Percentiles rank a stretch among this genome's conserved stretches.
Conservation (phyloP, 2,797 vertebrate genomes). For the Ispidina picta region DNA sequence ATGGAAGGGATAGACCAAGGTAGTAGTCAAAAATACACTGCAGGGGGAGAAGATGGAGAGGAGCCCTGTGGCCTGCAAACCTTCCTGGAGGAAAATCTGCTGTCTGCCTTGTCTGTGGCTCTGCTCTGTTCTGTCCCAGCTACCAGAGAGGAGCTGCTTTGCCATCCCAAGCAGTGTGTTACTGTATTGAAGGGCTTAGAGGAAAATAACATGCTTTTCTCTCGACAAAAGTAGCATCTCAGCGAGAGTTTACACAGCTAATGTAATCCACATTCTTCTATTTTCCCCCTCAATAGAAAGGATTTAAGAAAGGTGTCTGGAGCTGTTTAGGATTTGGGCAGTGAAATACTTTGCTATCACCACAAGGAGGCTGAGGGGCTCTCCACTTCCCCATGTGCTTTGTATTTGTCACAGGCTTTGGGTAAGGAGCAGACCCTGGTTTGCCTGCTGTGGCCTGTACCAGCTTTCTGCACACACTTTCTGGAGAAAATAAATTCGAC, state of each 20-base stretch:
- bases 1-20: neutral
- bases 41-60: neutral
- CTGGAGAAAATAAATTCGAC: neutral
- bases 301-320: neutral
- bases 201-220: neutral
- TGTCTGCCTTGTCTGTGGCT: neutral
- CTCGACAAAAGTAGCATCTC: neutral
- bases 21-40: neutral
- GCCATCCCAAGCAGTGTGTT: neutral
- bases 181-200: neutral
- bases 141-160: neutral
- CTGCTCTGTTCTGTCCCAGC: neutral
- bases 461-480: neutral
- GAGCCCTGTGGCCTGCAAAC: neutral
- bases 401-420: neutral
- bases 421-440: neutral
- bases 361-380: constrained; percentile 19
- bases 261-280: neutral
- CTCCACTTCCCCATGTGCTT: neutral
- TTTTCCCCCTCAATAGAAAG: neutral
- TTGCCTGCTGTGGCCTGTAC: neutral
- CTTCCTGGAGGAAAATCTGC: neutral
- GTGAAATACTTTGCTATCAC: neutral
- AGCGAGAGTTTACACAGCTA: neutral
- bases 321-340: neutral